Evolutionary conservation across 2,888 invertebrate genomes (phyloP), one percentile per base, ranked within the genome.

Genomic region (Pharmacophagus antenor): DNA sequence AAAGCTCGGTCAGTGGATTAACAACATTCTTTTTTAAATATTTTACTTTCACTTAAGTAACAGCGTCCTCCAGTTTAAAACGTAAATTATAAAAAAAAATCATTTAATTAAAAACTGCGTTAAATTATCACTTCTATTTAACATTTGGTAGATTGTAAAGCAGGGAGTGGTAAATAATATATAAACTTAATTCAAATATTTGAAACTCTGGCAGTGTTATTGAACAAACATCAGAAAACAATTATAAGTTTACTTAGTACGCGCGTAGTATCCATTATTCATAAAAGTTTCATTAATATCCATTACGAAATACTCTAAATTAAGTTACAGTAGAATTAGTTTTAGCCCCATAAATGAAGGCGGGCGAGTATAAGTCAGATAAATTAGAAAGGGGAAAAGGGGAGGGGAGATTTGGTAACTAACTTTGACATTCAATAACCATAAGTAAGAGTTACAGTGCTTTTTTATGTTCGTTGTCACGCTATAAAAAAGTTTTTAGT

Each of bases 391-490:
- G 56, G 50, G 51, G 51, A 41, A 54, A 51, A 41, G 25, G 47
- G 56, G 46, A 31, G 42, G 59, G 54, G 57, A 21, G 46, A 50
- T 46, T 53, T 59, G 44, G 48, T 62, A 61, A 53, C 58, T 65
- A 62, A 65, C 62, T 68, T 66, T 63, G 58, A 62, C 59, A 63
- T 68, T 63, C 63, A 62, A 66, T 64, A 63, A 65, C 51, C 58
- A 57, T 44, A 50, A 59, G 27, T 23, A 18, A 25, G 48, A 53
- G 23, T 48, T 37, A 53, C 41, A 17, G 27, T 47, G 12, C 42
- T 51, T 42, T 41, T 17, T 52, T 49, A 37, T 49, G 49, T 17
- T n/a, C 49, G 25, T 49, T 49, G 27, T 49, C 49, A 17, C 27
- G 23, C 49, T 8, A 25, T 25, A 49, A 27, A 18, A 25, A 49